Evolutionary conservation across 1,140 invertebrate genomes (phyloP).

Genomic region (Drosophila ogumai): DNA sequence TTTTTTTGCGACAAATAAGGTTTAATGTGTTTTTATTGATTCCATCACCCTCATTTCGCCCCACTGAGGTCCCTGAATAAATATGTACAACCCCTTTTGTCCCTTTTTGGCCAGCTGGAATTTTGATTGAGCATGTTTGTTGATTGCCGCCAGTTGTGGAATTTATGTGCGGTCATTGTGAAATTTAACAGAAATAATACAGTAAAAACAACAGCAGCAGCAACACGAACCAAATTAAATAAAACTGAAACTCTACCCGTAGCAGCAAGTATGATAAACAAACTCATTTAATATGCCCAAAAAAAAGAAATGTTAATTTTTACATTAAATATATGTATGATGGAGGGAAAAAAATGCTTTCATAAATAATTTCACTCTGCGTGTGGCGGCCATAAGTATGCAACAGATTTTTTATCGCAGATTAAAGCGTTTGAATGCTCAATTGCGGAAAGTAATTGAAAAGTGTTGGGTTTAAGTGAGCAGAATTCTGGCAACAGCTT

Average conservation of each 20-base stretch:
- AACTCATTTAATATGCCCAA: constrained; percentile 30
- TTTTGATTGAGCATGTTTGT: constrained; percentile 71
- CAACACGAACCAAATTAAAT: constrained; percentile 10
- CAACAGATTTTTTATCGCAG: constrained; percentile 33
- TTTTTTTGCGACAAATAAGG: constrained; percentile 49
- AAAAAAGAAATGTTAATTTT: constrained; percentile 36
- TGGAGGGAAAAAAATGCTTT: constrained; percentile 13
- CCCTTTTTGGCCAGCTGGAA: constrained; percentile 52
- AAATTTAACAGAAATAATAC: constrained; percentile 37
- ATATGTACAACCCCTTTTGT: constrained; percentile 20
- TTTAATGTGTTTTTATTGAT: constrained; percentile 77
- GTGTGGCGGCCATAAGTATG: constrained; percentile 11
- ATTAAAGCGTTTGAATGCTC: constrained; percentile 37
- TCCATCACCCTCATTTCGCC: constrained; percentile 36
- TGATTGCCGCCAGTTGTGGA: constrained; percentile 66
- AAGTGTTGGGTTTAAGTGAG: constrained; percentile 22
- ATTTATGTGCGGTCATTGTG: constrained; percentile 71
- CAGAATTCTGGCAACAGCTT: constrained; percentile 13
- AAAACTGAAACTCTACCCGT: background rate
- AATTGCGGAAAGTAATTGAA: constrained; percentile 39
- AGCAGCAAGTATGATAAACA: constrained; percentile 10
- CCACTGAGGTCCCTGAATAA: constrained; percentile 31
- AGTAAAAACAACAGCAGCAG: constrained; percentile 10
- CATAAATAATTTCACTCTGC: constrained; percentile 13
- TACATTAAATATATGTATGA: constrained; percentile 27